These are phyloP conservation scores for Cryptops parisi DNA, from an alignment of 2,888 invertebrate species.

Conservation along the genomic window DNA sequence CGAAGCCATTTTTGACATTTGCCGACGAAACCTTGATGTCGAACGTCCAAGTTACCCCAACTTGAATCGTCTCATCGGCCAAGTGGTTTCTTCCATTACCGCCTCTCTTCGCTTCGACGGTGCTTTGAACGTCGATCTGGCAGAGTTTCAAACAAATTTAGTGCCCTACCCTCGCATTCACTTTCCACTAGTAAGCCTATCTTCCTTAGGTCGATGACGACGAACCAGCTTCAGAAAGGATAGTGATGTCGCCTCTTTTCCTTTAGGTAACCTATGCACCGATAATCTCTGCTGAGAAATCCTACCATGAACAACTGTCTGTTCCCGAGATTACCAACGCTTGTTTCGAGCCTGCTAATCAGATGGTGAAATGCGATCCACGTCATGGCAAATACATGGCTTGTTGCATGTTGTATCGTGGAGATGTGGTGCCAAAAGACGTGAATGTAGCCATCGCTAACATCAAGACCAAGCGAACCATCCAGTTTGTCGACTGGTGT, in stretches of 20 bases:
- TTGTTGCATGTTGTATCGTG: slow-evolving; percentile 43
- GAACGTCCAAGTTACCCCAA: slow-evolving; percentile 89
- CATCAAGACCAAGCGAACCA: slow-evolving; percentile 52
- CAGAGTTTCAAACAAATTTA: slow-evolving; percentile 67
- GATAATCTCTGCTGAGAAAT: slow-evolving; percentile 34
- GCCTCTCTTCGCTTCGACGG: slow-evolving; percentile 87
- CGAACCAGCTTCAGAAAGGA: too few species aligned
- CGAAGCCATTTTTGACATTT: slow-evolving; percentile 44
- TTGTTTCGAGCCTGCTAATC: slow-evolving; percentile 36
- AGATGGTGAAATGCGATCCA: slow-evolving; percentile 31
- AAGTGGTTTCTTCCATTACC: slow-evolving; percentile 52
- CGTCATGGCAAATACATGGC: slow-evolving; percentile 35
- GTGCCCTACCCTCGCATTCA: slow-evolving; percentile 89
- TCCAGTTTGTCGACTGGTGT: slow-evolving; percentile 67
- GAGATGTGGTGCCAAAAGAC: slow-evolving; percentile 38
- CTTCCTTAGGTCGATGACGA: too few species aligned
- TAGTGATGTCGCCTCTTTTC: too few species aligned
- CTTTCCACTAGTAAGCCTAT: slow-evolving; percentile 53
- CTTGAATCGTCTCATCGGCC: slow-evolving; percentile 43
- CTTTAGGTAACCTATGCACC: slow-evolving; percentile 31
- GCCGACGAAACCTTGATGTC: slow-evolving; percentile 86
- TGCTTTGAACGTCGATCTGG: slow-evolving; percentile 74
- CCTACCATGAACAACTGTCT: slow-evolving; percentile 33
- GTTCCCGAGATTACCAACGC: slow-evolving; percentile 36
- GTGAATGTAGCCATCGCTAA: slow-evolving; percentile 54